These are phyloP conservation scores for Otolemur garnettii DNA, from an alignment of 2,113 vertebrate genomes.

Conservation along the genomic window DNA sequence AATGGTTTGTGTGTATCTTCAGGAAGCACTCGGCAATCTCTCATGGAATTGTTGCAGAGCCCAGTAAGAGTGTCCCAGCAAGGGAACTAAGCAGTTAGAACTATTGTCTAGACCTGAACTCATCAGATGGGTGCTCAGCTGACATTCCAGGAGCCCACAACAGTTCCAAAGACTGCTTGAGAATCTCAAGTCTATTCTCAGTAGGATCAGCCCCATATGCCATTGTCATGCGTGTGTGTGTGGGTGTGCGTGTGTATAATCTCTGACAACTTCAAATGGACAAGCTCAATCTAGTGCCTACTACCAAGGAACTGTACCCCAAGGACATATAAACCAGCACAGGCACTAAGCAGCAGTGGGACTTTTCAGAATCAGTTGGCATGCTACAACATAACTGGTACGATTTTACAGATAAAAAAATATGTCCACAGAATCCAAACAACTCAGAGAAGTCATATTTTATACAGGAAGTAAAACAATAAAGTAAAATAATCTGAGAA, in stretches of 20 bases:
- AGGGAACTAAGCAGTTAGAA: not conserved
- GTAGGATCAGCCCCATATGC: not conserved
- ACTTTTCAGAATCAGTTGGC: not conserved
- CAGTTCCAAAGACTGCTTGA: not conserved
- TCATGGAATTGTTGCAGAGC: not conserved
- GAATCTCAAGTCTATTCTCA: not conserved
- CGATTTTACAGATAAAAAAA: not conserved
- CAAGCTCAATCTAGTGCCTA: not conserved
- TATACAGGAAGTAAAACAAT: not conserved
- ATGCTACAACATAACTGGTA: not conserved
- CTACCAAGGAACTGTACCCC: not conserved
- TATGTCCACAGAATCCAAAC: not conserved
- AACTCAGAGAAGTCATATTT: not conserved
- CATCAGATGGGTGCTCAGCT: not conserved
- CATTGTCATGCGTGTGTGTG: not conserved
- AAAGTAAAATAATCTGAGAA: not conserved
- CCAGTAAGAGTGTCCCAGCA: not conserved
- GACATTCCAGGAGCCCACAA: not conserved
- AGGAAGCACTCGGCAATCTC: not conserved
- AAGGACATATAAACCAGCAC: not conserved
- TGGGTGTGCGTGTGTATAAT: not conserved
- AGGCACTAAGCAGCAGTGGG: not conserved
- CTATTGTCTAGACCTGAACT: not conserved
- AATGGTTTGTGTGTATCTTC: not conserved
- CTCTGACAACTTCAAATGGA: not conserved